Conservation (phyloP, 2,888 invertebrate genomes). For the Apotomis turbidana region DNA sequence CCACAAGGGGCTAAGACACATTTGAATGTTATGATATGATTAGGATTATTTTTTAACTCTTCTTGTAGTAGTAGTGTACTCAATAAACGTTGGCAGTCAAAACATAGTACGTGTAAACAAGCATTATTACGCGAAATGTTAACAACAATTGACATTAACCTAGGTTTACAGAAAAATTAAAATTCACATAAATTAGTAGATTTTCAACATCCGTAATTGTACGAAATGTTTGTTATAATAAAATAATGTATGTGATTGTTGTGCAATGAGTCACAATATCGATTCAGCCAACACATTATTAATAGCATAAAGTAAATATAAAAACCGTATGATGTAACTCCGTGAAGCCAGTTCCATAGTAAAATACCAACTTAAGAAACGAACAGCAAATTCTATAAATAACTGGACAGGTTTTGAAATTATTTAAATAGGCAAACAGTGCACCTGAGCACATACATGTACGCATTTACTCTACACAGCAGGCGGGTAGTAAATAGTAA, state of each 20-base stretch:
- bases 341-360: not conserved
- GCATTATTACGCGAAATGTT: too few relatives aligned
- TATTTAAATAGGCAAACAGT: constrained; percentile 23
- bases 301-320: constrained; percentile 17
- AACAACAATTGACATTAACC: too few relatives aligned
- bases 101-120: too few relatives aligned
- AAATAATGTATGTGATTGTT: not conserved
- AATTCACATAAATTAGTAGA: too few relatives aligned
- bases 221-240: not conserved
- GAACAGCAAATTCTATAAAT: constrained; percentile 17
- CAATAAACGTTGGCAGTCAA: too few relatives aligned
- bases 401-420: constrained; percentile 20
- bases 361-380: constrained; percentile 18
- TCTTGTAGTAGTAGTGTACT: too few relatives aligned
- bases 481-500: not conserved
- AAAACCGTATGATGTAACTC: constrained; percentile 31
- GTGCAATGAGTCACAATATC: constrained; percentile 12
- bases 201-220: not conserved
- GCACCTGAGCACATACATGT: constrained; percentile 29
- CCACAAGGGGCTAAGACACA: too few relatives aligned
- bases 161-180: too few relatives aligned
- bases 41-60: too few relatives aligned
- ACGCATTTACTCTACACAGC: not conserved
- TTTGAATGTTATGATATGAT: too few relatives aligned
- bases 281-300: constrained; percentile 11